Evolutionary conservation across 2,797 vertebrate genomes (phyloP), one percentile per base, ranked within the genome.

Genomic region (Fringilla coelebs): DNA sequence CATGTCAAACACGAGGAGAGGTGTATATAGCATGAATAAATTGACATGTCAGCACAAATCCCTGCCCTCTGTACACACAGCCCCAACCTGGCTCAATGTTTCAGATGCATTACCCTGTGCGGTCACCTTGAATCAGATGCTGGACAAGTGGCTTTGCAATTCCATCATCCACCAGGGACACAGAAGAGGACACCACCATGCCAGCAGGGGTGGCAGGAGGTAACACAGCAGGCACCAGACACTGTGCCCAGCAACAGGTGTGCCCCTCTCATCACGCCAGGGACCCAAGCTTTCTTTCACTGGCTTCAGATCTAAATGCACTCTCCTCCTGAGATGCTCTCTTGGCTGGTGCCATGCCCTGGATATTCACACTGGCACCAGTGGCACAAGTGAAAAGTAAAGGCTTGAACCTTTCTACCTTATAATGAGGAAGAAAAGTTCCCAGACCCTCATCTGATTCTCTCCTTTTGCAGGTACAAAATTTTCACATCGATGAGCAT

Each of bases 41-140:
- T 65, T 85, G 90, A 91, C 91, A 71, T 73, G 90, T 96, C 93
- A 95, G 95, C 95, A 91, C 91, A 93, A 91, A 96, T 95, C 77
- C 86, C 63, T 87, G 84, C 88, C 67, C 92, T 94, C 94, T 94
- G 63, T 85, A 93, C 83, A 89, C 72, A 91, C 48, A 93, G 66
- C 58, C 70, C 70, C 1, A 0, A 66, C 80, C 29, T 31, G 62
- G 83, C 66, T 88, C 51, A 3, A 43, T 60, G 57, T 75, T 91
- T 70, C 70, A 81, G 51, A 84, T 28, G 51, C 55, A 54, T 70
- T 70, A 73, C 58, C 11, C 36, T 81, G 29, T 28, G 60, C 0
- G 3, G 80, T 84, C 80, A 48, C 67, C 88, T 84, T 60, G 43
- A 91, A 63, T 71, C 34, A 45, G 80, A 82, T 76, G 80, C 48